Evolutionary conservation across 2,797 vertebrate species (phyloP), one percentile per base, ranked within the genome.

Genomic region (Acanthurus tractus): DNA sequence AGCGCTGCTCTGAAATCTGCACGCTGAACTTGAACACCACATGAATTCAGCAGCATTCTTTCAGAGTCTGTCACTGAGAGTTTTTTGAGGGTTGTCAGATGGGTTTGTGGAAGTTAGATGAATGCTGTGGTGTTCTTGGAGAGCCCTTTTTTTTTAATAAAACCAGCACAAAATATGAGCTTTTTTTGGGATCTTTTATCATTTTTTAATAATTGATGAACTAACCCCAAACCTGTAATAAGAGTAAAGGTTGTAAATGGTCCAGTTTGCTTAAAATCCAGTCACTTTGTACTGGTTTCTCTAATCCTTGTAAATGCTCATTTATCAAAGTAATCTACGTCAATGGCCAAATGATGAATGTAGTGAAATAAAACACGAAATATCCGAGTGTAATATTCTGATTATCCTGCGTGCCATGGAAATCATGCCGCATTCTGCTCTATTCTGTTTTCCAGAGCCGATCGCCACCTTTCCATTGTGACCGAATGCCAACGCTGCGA

Each of bases 401-500:
- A 74, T 6, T 52, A 36, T 64, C 23, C 14, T 25, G 42, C 48
- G 44, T 36, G 68, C 65, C 17, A 13, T 76, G 74, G 82, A 79
- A 89, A 86, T 70, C 58, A 44, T 42, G 58, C 62, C 38, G 40
- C 61, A 46, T 66, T 14, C 70, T 46, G 44, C 58, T 79, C 59
- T 40, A 2, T 18, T 62, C 22, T 7, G 34, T 34, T 63, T 81
- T 36, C 59, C 71, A 68, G 69, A 59, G 79, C 69, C 74, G 54
- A 25, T 38, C 66, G 13, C 50, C 56, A 79, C 70, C 61, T 85
- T 65, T 86, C 70, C 79, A 77, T 56, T n/a, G 67, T 68, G 63
- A 55, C 40, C 0, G n/a, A 53, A 79, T 75, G 79, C 84, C 86
- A 82, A 70, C 49, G 15, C 77, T 58, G 17, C 79, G 84, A 89